Conservation (phyloP, 2,113 vertebrate species). For the Prunella himalayana region DNA sequence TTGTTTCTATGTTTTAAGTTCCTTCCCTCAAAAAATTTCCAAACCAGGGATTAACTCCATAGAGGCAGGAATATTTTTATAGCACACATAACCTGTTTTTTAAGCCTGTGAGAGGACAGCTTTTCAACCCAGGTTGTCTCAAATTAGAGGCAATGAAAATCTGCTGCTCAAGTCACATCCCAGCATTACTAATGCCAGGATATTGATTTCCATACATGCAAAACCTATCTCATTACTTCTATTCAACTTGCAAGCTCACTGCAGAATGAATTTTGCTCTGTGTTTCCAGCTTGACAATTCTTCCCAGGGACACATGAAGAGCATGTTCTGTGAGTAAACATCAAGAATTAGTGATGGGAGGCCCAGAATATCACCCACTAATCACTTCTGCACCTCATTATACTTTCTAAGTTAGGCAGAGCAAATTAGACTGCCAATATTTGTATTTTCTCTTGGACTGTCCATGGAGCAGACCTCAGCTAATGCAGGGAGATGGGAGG, state of each 20-base stretch:
- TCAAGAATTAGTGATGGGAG: background rate
- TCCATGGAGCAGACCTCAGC: background rate
- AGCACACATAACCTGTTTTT: background rate
- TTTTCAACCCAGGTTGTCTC: background rate
- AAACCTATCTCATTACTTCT: background rate
- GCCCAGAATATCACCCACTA: background rate
- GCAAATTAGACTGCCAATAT: background rate
- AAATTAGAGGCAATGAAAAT: background rate
- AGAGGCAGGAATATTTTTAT: background rate
- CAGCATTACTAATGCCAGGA: background rate
- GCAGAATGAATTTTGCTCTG: background rate
- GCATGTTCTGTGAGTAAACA: background rate
- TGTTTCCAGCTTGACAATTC: background rate
- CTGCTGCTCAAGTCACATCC: background rate
- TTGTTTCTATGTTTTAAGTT: background rate
- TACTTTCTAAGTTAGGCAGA: background rate
- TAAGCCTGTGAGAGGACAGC: background rate
- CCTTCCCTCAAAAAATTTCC: background rate
- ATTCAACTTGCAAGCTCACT: background rate
- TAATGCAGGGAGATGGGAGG: background rate
- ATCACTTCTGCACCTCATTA: background rate
- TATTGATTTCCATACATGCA: background rate
- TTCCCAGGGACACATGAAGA: background rate
- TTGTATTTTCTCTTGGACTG: background rate
- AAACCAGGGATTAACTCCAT: background rate